Evolutionary conservation across 2,888 invertebrate species (phyloP).

Genomic region (Apodemia mormo): DNA sequence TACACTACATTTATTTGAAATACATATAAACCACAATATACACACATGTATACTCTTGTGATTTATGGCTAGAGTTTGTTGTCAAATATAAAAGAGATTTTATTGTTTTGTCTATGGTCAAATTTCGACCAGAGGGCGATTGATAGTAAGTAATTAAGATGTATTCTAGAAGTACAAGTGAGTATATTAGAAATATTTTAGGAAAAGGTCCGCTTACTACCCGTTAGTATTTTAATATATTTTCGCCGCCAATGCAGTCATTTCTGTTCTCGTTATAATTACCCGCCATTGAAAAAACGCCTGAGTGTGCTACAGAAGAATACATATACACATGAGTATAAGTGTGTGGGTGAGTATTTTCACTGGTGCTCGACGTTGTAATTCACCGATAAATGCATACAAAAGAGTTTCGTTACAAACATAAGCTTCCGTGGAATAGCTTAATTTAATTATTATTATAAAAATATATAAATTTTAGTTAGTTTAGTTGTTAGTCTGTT

Average conservation of each 20-base stretch:
- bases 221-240: background rate
- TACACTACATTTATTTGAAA: too few relatives aligned
- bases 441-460: conserved; percentile 22
- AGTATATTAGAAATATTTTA: too few relatives aligned
- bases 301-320: conserved; percentile 18
- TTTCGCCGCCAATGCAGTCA: conserved; percentile 5
- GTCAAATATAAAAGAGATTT: too few relatives aligned
- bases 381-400: conserved; percentile 80
- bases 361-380: conserved; percentile 72
- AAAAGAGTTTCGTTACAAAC: conserved; percentile 69
- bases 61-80: too few relatives aligned
- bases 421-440: conserved; percentile 47
- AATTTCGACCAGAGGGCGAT: too few relatives aligned
- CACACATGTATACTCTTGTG: too few relatives aligned
- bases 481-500: conserved; percentile 12
- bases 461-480: background rate
- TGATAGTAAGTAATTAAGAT: too few relatives aligned
- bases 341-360: conserved; percentile 48
- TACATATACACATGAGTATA: conserved; percentile 36
- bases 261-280: conserved; percentile 1
- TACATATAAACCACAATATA: too few relatives aligned
- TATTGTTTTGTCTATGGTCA: too few relatives aligned
- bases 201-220: background rate
- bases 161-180: too few relatives aligned
- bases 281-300: conserved; percentile 14